Evolutionary conservation across 2,113 vertebrate species (phyloP).

Genomic region (Elaphurus davidianus): DNA sequence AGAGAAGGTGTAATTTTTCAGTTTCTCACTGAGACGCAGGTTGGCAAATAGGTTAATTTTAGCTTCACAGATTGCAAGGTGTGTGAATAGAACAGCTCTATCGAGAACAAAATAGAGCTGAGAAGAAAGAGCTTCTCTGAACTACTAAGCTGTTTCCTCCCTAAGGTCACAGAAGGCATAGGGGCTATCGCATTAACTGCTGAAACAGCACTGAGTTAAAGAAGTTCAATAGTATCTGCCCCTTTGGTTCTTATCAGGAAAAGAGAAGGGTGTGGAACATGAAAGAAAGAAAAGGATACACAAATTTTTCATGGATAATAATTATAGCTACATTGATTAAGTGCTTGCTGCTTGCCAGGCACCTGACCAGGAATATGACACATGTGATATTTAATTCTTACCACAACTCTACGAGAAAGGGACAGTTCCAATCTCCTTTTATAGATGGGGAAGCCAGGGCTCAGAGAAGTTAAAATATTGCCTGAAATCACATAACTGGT

Average conservation of each 20-base stretch:
- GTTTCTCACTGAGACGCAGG: slow-evolving; percentile 74
- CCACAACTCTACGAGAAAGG: background rate
- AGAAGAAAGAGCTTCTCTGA: slow-evolving; percentile 69
- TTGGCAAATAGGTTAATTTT: slow-evolving; percentile 80
- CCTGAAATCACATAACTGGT: background rate
- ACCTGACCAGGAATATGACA: background rate
- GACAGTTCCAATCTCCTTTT: background rate
- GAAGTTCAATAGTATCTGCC: background rate
- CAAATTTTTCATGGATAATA: background rate
- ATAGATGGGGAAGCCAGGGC: background rate
- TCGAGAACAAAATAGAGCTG: slow-evolving; percentile 72
- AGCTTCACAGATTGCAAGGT: slow-evolving; percentile 75
- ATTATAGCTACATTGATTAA: background rate
- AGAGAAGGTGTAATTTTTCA: slow-evolving; percentile 76
- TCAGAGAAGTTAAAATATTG: background rate
- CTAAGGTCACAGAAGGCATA: slow-evolving; percentile 73
- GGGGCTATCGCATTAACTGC: slow-evolving; percentile 65
- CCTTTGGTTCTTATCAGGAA: background rate
- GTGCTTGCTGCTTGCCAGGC: background rate
- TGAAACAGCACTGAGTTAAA: background rate
- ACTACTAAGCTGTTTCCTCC: slow-evolving; percentile 66
- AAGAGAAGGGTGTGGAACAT: slow-evolving; percentile 28
- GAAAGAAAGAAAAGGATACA: slow-evolving; percentile 39
- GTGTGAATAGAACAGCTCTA: slow-evolving; percentile 63
- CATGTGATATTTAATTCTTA: background rate